phyloP scores from a whole-genome alignment of 2,113 vertebrate genomes.

The Cranoglanis bouderius region DNA sequence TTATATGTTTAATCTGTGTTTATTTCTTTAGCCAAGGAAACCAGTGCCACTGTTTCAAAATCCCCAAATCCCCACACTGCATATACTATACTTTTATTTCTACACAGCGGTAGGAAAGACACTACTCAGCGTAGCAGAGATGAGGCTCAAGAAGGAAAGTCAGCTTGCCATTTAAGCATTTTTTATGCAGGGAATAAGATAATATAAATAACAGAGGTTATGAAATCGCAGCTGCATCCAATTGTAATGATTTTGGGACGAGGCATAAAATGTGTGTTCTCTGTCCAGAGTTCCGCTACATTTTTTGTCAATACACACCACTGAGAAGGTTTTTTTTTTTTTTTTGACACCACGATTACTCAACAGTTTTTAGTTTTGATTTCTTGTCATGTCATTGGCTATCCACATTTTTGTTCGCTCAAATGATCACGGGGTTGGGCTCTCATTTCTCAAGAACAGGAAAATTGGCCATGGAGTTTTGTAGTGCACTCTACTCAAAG shows the following conservation, averaged over 20 bases:
- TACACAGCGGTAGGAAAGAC: neutral
- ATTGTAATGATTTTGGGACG: neutral
- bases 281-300: neutral
- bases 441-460: neutral
- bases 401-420: neutral
- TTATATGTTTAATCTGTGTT: neutral
- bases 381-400: neutral
- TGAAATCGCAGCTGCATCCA: neutral
- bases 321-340: neutral
- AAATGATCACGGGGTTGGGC: neutral
- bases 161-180: neutral
- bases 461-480: neutral
- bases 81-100: neutral
- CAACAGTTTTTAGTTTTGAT: neutral
- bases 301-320: neutral
- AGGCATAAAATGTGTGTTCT: neutral
- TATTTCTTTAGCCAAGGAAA: neutral
- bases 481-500: conserved; percentile 15
- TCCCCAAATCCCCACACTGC: neutral
- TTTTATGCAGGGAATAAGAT: neutral
- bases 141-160: neutral
- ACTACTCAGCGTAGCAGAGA: neutral
- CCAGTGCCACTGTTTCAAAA: neutral
- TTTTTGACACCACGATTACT: neutral
- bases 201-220: neutral